Base-by-base conservation (phyloP, 2,888 invertebrate species). In the Bugulina stolonifera region DNA sequence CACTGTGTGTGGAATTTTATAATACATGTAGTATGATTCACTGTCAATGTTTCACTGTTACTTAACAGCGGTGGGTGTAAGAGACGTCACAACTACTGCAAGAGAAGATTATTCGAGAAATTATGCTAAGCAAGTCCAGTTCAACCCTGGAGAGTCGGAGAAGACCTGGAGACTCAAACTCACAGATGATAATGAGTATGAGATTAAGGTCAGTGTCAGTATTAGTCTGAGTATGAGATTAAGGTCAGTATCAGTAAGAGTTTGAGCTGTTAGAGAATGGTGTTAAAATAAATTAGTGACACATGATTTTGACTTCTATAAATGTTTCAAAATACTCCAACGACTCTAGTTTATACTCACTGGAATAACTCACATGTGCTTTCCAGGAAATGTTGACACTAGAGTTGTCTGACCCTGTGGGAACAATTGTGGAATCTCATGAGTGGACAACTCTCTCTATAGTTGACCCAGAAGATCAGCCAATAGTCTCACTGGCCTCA, bases 111-210 rank as follows among this genome's bases (percentile, higher is more conserved):
- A 81, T 73, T 77, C 77, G 22, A 73, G 74, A 2, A 77, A 79
- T 35, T 82, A 78, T 75, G 80, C 81, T 5, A 76, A 78, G 34
- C 83, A 84, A 76, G 83, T 84, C 1, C 84, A 84, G 77, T 83
- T 84, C 74, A 83, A 81, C 73, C 83, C 83, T 74, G 82, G 83
- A 69, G 81, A 84, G 75, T 80, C 78, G 10, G 80, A 81, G 74
- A 83, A 83, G 69, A 76, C 75, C 2, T 84, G 84, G 83, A 76
- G 78, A n/a, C 77, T 84, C 1, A 77, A 78, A 10, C 74, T 84
- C n/a, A 71, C 78, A 1, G 80, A 83, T 74, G 84, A 84, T 74
- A 73, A 73, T n/a, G 71, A 75, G 18, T 84, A 76, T 74, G 84
- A 84, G 74, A 76, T 14, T 3, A 64, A 64, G 27, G 64, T 64